Evolutionary conservation across 2,797 vertebrate species (phyloP).

Genomic region (Capromys pilorides): DNA sequence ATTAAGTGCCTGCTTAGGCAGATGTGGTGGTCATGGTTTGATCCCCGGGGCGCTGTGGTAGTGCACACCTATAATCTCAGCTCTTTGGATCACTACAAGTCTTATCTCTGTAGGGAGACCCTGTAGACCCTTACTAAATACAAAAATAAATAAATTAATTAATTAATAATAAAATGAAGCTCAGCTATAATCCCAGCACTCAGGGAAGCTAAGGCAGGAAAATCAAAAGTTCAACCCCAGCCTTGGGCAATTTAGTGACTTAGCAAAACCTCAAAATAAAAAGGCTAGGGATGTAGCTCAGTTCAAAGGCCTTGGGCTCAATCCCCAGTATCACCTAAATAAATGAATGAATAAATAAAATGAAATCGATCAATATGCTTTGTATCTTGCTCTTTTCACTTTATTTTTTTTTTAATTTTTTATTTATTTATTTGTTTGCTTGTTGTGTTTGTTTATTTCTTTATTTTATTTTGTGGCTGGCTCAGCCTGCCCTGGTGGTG

Average conservation of each 20-base stretch:
- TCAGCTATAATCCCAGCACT: neutral
- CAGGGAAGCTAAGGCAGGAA: neutral
- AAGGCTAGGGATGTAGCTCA: neutral
- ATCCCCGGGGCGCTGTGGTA: too few relatives aligned
- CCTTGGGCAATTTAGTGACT: neutral
- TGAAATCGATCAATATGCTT: conserved; percentile 9
- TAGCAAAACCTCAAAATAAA: neutral
- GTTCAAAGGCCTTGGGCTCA: neutral
- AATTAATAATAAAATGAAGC: conserved; percentile 43
- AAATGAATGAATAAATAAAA: neutral
- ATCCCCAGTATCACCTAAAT: neutral
- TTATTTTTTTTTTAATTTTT: neutral
- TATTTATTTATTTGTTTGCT: too few relatives aligned
- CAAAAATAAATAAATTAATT: too few relatives aligned
- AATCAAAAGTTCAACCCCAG: neutral
- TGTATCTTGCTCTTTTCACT: conserved; percentile 21
- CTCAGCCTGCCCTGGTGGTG: too few relatives aligned
- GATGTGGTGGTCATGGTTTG: too few relatives aligned
- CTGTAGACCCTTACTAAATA: too few relatives aligned
- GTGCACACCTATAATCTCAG: too few relatives aligned
- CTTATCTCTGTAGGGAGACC: too few relatives aligned
- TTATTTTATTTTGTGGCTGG: too few relatives aligned
- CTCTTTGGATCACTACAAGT: too few relatives aligned
- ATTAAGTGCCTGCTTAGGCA: too few relatives aligned
- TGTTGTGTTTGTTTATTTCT: too few relatives aligned